phyloP scores from a whole-genome alignment of 2,113 vertebrate species.

The Salvator merianae region DNA sequence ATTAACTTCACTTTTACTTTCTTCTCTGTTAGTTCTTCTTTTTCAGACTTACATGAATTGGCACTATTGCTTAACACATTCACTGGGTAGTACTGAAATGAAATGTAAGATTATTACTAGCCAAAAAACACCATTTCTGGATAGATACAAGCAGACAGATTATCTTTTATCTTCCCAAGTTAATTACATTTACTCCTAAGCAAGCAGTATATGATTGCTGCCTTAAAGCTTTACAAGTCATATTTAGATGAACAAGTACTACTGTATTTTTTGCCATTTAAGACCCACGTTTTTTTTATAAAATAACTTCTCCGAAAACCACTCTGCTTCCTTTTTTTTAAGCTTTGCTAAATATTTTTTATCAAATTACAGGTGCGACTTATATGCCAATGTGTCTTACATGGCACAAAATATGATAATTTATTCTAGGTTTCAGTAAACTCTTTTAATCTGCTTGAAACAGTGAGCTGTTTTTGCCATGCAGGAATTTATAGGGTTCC shows the following conservation, averaged over 20 bases:
- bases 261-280: not conserved
- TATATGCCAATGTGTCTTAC: no score
- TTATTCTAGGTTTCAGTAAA: no score
- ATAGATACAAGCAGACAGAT: not conserved
- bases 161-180: accelerated
- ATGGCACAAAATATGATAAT: no score
- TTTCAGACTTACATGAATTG: not conserved
- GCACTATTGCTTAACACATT: not conserved
- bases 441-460: no score
- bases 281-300: not conserved
- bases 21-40: not conserved
- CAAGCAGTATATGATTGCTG: not conserved
- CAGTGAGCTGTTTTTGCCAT: no score
- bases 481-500: constrained; percentile 24
- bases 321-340: no score
- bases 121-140: not conserved
- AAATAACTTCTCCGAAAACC: not conserved
- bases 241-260: not conserved
- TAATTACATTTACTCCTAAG: not conserved
- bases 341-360: no score
- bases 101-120: not conserved
- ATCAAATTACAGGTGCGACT: no score
- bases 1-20: not conserved
- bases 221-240: not conserved
- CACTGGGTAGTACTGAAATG: not conserved